These are phyloP conservation scores for Haemorhous mexicanus DNA, from an alignment of 2,113 vertebrate species.

Conservation along the genomic window DNA sequence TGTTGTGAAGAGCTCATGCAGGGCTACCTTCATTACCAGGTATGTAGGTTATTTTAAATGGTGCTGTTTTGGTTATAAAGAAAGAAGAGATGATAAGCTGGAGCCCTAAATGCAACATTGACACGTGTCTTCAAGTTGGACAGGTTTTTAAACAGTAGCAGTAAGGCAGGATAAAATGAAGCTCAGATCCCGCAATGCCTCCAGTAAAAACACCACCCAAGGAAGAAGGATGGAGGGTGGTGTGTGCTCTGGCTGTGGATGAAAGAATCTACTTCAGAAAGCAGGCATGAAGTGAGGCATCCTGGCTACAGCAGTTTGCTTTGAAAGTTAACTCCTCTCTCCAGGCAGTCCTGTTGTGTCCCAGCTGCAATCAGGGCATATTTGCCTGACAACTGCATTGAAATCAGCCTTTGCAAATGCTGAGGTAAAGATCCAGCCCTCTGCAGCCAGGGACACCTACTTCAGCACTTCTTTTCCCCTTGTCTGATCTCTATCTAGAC, in stretches of 20 bases:
- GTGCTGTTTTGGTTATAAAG: neutral
- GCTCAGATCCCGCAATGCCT: conserved; percentile 17
- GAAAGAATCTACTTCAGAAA: conserved; percentile 57
- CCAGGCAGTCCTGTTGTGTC: conserved; percentile 8
- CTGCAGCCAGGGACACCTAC: neutral
- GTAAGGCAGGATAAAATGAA: conserved; percentile 7
- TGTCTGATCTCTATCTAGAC: neutral
- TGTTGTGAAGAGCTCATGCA: neutral
- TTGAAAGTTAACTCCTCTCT: conserved; percentile 44
- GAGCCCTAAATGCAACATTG: neutral
- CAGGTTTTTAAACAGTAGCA: conserved; percentile 48
- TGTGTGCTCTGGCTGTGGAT: conserved; percentile 63
- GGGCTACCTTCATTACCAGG: neutral
- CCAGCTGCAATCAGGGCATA: neutral
- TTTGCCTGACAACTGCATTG: conserved; percentile 9
- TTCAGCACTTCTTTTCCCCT: neutral
- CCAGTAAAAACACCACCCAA: conserved; percentile 53
- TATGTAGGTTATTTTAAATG: neutral
- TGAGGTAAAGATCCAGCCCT: neutral
- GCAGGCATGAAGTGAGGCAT: conserved; percentile 25
- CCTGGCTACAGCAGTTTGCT: conserved; percentile 29
- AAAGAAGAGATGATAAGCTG: neutral
- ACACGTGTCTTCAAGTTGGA: conserved; percentile 37
- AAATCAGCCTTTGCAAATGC: neutral
- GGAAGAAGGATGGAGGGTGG: conserved; percentile 14